These are phyloP conservation scores for Eupithecia insigniata DNA, from an alignment of 2,888 invertebrate species.

Conservation along the genomic window DNA sequence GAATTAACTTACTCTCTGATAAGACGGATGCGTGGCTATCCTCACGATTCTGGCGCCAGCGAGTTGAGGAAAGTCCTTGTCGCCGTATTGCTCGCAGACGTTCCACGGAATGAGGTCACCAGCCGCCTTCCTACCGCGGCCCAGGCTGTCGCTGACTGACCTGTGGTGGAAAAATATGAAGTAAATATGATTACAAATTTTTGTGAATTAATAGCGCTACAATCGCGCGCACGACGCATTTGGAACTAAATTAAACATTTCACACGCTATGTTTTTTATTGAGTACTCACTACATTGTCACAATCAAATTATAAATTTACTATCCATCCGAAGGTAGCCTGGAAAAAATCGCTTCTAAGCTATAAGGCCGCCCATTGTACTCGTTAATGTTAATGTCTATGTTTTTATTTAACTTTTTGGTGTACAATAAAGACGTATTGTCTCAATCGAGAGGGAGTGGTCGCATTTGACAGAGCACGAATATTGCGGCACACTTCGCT, in stretches of 20 bases:
- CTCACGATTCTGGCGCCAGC: constrained; percentile 96
- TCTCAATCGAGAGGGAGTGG: no score
- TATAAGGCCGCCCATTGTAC: no score
- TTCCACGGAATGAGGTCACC: constrained; percentile 99
- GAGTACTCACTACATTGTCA: neutral
- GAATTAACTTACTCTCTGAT: constrained; percentile 88
- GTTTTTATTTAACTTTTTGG: no score
- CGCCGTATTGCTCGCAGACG: constrained; percentile 97
- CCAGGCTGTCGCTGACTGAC: constrained; percentile 90
- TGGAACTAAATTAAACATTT: neutral
- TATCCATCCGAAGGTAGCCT: no score
- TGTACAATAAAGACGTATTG: no score
- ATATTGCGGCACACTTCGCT: no score
- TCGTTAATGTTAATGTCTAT: no score
- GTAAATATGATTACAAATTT: neutral
- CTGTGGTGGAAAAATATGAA: constrained; percentile 53
- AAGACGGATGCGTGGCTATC: constrained; percentile 99
- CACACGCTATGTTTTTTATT: neutral
- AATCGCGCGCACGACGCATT: neutral
- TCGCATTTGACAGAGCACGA: no score
- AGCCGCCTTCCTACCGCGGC: constrained; percentile 94
- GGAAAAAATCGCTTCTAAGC: no score
- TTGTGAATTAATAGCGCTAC: neutral
- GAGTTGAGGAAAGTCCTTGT: constrained; percentile 95
- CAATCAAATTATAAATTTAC: no score